Conservation (phyloP, 2,888 invertebrate species). For the Heteromyza rotundicornis region DNA sequence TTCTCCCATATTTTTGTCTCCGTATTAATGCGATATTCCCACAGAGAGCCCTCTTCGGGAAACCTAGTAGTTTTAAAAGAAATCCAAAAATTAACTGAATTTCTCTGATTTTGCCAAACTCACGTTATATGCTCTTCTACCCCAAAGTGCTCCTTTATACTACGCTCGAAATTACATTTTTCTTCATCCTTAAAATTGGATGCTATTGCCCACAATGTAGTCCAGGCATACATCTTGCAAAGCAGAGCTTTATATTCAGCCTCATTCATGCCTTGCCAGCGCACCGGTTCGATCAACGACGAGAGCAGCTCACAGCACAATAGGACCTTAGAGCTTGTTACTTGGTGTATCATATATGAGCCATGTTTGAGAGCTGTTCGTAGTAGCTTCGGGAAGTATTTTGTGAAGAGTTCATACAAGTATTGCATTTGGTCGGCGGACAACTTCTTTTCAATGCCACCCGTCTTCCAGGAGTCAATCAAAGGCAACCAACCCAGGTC, state of each 20-base stretch:
- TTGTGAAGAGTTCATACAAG: conserved; percentile 71
- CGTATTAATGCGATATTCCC: conserved; percentile 79
- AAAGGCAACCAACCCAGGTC: conserved; percentile 83
- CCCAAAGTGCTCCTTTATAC: conserved; percentile 67
- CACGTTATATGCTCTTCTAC: conserved; percentile 61
- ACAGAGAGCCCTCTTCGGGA: conserved; percentile 71
- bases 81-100: not conserved
- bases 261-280: conserved; percentile 62
- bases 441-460: conserved; percentile 63
- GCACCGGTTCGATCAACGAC: conserved; percentile 71
- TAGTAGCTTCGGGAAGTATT: conserved; percentile 72
- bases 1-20: conserved; percentile 72
- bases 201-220: conserved; percentile 85
- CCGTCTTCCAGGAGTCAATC: conserved; percentile 77
- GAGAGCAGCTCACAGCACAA: conserved; percentile 78
- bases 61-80: conserved; percentile 64
- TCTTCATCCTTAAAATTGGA: conserved; percentile 79
- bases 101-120: conserved; percentile 18
- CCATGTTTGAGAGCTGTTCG: conserved; percentile 73
- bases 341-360: conserved; percentile 77
- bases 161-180: conserved; percentile 73
- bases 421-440: conserved; percentile 68
- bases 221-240: conserved; percentile 80
- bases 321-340: conserved; percentile 81
- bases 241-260: conserved; percentile 71